A percentile compares a stretch with the other conserved stretches of the same genome.
Conservation (phyloP, 2,113 vertebrate genomes). For the Arenaria interpres region DNA sequence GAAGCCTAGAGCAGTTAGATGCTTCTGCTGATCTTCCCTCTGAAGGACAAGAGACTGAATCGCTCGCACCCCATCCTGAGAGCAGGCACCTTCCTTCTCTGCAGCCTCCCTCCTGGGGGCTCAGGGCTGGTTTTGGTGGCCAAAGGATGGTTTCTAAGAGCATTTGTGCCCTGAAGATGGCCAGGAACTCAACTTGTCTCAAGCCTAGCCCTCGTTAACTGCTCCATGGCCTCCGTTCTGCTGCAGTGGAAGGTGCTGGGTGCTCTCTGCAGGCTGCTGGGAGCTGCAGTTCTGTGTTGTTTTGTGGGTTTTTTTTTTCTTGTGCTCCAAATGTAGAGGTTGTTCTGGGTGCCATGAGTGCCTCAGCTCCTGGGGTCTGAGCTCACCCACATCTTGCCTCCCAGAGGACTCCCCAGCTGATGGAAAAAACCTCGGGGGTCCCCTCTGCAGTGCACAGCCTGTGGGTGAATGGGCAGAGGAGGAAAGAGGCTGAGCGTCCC, state of each 20-base stretch:
- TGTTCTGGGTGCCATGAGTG: not conserved
- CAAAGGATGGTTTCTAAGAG: not conserved
- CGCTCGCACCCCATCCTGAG: not conserved
- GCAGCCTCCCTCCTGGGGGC: not conserved
- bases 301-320: not conserved
- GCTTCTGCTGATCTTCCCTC: conserved; percentile 1
- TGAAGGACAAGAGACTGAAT: not conserved
- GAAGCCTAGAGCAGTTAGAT: not conserved
- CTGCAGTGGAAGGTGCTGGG: not conserved
- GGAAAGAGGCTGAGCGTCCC: not conserved
- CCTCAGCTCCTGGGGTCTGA: not conserved
- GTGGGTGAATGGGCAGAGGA: not conserved
- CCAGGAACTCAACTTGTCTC: not conserved
- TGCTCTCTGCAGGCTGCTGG: not conserved
- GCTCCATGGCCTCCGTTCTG: not conserved
- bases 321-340: not conserved
- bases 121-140: not conserved
- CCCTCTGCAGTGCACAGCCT: fast-evolving
- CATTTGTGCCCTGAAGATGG: not conserved
- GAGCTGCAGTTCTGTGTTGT: not conserved
- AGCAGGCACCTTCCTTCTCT: not conserved
- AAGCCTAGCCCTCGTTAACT: fast-evolving
- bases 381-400: fast-evolving
- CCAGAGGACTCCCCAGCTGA: not conserved
- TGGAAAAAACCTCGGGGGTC: not conserved